Conservation (phyloP, 2,113 vertebrate species). For the Puffinus mauretanicus region DNA sequence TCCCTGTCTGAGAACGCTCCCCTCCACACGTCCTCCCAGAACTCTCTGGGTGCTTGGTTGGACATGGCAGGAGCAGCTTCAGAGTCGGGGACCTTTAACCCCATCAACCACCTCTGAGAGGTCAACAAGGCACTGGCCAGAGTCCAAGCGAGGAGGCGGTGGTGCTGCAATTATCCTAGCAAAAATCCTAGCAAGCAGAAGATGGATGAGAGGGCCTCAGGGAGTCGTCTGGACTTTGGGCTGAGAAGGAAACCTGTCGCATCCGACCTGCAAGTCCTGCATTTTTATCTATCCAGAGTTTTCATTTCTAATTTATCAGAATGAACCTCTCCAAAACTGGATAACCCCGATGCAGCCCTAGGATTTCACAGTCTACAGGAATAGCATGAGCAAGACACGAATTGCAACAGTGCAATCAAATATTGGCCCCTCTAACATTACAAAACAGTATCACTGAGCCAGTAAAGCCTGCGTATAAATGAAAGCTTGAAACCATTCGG, state of each 20-base stretch:
- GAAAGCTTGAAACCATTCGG: not conserved
- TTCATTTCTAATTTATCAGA: slow-evolving; percentile 29
- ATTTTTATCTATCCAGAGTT: not conserved
- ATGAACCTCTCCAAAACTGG: slow-evolving; percentile 30
- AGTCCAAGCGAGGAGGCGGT: slow-evolving; percentile 37
- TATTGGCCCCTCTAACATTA: not conserved
- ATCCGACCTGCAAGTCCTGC: not conserved
- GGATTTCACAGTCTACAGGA: not conserved
- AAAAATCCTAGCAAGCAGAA: slow-evolving; percentile 59
- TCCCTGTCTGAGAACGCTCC: slow-evolving; percentile 94
- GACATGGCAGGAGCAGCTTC: slow-evolving; percentile 90
- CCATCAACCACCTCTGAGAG: slow-evolving; percentile 95
- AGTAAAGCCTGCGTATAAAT: not conserved
- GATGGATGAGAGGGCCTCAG: slow-evolving; percentile 48
- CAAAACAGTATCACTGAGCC: not conserved
- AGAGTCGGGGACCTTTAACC: slow-evolving; percentile 91
- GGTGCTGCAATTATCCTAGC: slow-evolving; percentile 24
- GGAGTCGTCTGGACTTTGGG: slow-evolving; percentile 25
- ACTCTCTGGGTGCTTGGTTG: slow-evolving; percentile 96
- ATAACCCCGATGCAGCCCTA: not conserved
- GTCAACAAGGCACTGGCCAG: slow-evolving; percentile 37
- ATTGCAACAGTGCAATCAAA: not conserved
- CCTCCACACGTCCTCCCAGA: slow-evolving; percentile 92
- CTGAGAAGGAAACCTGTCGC: slow-evolving; percentile 23
- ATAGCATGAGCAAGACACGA: not conserved